A percentile compares a stretch with the other conserved stretches of the same genome.
phyloP scores from a whole-genome alignment of 1,140 invertebrate genomes.

The Drosophila punjabiensis region DNA sequence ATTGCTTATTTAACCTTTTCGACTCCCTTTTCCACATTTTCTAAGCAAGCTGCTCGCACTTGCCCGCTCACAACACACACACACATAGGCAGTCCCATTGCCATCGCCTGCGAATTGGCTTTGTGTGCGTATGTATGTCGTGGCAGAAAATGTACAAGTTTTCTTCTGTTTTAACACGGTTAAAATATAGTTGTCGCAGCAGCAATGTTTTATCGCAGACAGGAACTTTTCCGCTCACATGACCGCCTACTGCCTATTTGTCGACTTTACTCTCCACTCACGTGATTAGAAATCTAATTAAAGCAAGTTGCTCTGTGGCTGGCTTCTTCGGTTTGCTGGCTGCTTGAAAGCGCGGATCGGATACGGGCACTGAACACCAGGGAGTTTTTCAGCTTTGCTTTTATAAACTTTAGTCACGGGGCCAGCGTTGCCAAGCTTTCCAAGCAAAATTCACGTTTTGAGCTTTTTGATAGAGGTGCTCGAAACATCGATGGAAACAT shows the following conservation, averaged over 20 bases:
- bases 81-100: constrained; percentile 40
- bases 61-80: constrained; percentile 34
- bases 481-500: too few species aligned
- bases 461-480: too few species aligned
- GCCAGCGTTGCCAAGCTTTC: not conserved
- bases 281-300: constrained; percentile 82
- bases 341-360: constrained; percentile 57
- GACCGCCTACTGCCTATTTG: constrained; percentile 39
- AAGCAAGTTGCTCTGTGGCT: constrained; percentile 77
- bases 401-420: constrained; percentile 84
- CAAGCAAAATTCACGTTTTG: too few species aligned
- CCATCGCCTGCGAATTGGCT: constrained; percentile 18
- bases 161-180: constrained; percentile 22
- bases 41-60: constrained; percentile 7
- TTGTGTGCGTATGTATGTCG: constrained; percentile 66
- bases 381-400: constrained; percentile 59
- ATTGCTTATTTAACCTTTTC: constrained; percentile 31
- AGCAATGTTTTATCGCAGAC: constrained; percentile 45
- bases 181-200: constrained; percentile 43
- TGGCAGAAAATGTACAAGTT: constrained; percentile 71
- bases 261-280: constrained; percentile 62
- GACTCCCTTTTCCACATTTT: constrained; percentile 19
- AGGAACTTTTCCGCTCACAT: constrained; percentile 55
- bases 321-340: constrained; percentile 76
- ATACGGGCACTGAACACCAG: constrained; percentile 72